These are phyloP conservation scores for Chrysocyon brachyurus DNA, from an alignment of 2,797 vertebrate species.

Conservation along the genomic window DNA sequence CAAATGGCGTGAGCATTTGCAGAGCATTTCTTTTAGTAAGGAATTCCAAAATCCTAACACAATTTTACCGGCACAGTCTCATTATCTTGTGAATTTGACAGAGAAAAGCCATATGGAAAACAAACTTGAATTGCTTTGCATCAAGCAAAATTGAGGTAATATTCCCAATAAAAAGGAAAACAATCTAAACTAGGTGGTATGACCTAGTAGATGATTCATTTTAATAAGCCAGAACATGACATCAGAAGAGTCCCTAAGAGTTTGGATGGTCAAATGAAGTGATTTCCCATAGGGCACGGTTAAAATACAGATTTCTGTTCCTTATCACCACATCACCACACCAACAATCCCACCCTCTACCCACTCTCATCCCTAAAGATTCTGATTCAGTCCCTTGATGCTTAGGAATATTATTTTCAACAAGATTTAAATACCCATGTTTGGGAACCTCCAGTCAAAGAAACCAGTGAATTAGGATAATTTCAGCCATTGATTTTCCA, in stretches of 20 bases:
- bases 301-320: constrained; percentile 7
- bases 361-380: not conserved
- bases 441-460: not conserved
- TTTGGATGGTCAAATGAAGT: not conserved
- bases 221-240: not conserved
- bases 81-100: constrained; percentile 41
- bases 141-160: constrained; percentile 34
- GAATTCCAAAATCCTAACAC: not conserved
- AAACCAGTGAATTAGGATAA: not conserved
- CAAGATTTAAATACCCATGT: not conserved
- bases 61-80: constrained; percentile 3
- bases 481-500: not conserved
- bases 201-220: not conserved
- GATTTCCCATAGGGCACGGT: not conserved
- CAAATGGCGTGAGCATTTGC: not conserved
- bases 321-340: not conserved
- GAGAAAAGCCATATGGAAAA: constrained; percentile 23
- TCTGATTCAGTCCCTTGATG: not conserved
- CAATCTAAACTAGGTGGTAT: not conserved
- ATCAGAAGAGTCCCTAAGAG: not conserved
- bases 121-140: constrained; percentile 58
- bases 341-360: not conserved
- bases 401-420: not conserved
- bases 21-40: not conserved
- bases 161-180: constrained; percentile 7